phyloP scores from a whole-genome alignment of 2,113 vertebrate genomes.

The Crotalus tigris region DNA sequence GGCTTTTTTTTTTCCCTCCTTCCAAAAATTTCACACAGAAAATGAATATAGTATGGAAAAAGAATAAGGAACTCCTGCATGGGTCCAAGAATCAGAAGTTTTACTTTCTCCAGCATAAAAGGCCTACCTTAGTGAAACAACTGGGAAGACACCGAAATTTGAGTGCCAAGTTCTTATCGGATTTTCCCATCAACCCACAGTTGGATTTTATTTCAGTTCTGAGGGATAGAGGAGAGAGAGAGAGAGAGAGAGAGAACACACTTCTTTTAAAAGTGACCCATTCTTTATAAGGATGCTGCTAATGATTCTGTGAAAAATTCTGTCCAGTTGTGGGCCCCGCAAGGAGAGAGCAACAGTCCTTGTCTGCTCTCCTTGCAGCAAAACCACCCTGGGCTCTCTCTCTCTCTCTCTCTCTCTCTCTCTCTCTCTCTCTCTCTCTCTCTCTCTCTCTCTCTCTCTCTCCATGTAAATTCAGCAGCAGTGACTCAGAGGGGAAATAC shows the following conservation, averaged over 20 bases:
- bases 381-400: too few species aligned
- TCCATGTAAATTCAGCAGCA: neutral
- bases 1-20: neutral
- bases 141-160: neutral
- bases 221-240: neutral
- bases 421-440: too few species aligned
- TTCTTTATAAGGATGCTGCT: neutral
- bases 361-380: neutral
- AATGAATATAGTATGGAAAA: neutral
- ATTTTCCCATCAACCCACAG: neutral
- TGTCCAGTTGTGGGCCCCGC: neutral
- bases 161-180: neutral
- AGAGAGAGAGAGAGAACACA: neutral
- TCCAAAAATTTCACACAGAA: neutral
- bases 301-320: neutral
- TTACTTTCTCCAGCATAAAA: neutral
- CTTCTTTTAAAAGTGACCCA: neutral
- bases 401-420: too few species aligned
- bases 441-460: too few species aligned
- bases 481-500: constrained; percentile 3
- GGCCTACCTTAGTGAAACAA: neutral
- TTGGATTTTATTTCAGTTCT: neutral
- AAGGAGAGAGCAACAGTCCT: neutral
- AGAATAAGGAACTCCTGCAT: neutral
- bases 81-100: neutral